Conservation (phyloP, 2,888 invertebrate species). For the Drosophila antonietae region DNA sequence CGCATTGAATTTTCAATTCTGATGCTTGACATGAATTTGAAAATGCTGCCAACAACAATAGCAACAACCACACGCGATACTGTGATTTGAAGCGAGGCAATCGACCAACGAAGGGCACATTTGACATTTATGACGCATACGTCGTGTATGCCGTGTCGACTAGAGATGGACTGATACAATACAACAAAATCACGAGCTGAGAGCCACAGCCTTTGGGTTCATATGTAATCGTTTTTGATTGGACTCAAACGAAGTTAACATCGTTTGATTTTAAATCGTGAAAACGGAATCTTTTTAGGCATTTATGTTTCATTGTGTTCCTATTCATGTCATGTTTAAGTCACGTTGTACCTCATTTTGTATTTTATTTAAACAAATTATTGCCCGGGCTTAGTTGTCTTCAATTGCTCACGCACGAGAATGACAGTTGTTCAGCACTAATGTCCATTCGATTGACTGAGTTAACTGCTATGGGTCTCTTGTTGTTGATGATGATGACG, state of each 20-base stretch:
- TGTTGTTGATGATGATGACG: constrained; percentile 25
- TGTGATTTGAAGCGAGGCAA: constrained; percentile 40
- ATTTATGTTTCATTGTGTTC: not conserved
- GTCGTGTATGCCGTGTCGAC: not conserved
- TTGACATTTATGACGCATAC: constrained; percentile 42
- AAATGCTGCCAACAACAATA: constrained; percentile 9
- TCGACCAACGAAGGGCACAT: constrained; percentile 14
- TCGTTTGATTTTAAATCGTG: not conserved
- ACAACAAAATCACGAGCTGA: not conserved
- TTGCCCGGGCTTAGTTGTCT: not conserved
- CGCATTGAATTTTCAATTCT: constrained; percentile 52
- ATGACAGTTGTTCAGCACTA: not conserved
- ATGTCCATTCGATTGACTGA: constrained; percentile 14
- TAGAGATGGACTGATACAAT: constrained; percentile 5
- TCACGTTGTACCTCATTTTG: not conserved
- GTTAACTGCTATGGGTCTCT: constrained; percentile 3
- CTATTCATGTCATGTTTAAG: not conserved
- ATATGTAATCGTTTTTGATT: not conserved
- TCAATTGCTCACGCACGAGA: constrained; percentile 1
- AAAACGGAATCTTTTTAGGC: not conserved
- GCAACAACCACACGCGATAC: constrained; percentile 21
- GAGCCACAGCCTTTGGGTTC: too few species aligned
- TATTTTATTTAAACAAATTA: not conserved
- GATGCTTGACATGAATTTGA: constrained; percentile 27
- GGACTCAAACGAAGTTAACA: not conserved